Conservation (phyloP, 2,113 vertebrate genomes). For the Macaca mulatta region DNA sequence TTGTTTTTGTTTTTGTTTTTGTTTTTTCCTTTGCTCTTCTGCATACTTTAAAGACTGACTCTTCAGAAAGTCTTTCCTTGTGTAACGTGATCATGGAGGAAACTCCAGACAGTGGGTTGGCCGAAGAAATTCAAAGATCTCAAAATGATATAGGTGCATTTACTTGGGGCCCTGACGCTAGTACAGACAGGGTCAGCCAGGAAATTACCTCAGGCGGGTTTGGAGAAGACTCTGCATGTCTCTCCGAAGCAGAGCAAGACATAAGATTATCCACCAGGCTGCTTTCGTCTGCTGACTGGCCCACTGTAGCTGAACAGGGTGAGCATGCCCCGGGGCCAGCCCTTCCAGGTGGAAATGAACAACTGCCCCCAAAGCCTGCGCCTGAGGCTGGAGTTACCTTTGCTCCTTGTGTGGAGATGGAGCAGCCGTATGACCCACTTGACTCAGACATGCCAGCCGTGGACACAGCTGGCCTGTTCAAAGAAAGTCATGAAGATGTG, state of each 20-base stretch:
- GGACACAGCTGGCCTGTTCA: conserved; percentile 73
- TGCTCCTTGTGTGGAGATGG: conserved; percentile 83
- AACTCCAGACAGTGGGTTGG: conserved; percentile 83
- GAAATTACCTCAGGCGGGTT: conserved; percentile 74
- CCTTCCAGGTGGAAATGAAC: conserved; percentile 74
- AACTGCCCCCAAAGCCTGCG: conserved; percentile 73
- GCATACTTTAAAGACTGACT: conserved; percentile 87
- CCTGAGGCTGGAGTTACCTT: conserved; percentile 76
- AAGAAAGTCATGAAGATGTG: conserved; percentile 72
- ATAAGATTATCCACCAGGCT: conserved; percentile 12
- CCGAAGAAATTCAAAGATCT: conserved; percentile 84
- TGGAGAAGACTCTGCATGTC: conserved; percentile 66
- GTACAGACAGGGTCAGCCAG: conserved; percentile 84
- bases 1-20: conserved; percentile 85
- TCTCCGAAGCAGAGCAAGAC: conserved; percentile 77
- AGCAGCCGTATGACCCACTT: conserved; percentile 74
- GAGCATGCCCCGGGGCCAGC: conserved; percentile 71
- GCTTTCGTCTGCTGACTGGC: conserved; percentile 69
- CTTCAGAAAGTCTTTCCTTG: conserved; percentile 90
- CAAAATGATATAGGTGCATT: conserved; percentile 85
- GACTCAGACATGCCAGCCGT: conserved; percentile 70
- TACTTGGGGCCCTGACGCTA: conserved; percentile 90
- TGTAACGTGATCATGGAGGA: conserved; percentile 88
- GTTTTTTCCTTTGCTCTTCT: conserved; percentile 86
- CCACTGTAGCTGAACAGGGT: conserved; percentile 73